These are phyloP conservation scores for Chiloscyllium plagiosum DNA, from an alignment of 2,113 vertebrate genomes.

Conservation along the genomic window DNA sequence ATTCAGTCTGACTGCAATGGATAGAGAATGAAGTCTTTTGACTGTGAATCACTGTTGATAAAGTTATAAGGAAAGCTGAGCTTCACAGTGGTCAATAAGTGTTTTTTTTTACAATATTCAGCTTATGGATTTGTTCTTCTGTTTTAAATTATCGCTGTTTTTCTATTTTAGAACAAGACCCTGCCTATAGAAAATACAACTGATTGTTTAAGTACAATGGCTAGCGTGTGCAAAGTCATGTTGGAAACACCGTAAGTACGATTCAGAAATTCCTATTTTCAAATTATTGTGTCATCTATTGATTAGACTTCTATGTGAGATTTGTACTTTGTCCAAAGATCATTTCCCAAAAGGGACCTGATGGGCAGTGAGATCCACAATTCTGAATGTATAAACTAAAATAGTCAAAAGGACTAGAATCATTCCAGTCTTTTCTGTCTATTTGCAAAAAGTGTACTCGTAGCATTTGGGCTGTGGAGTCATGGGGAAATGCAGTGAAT, in stretches of 20 bases:
- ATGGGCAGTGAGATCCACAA: not conserved
- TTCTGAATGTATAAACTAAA: too few relatives aligned
- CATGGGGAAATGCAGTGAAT: not conserved
- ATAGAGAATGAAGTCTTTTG: not conserved
- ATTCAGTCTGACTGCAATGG: not conserved
- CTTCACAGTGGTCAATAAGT: not conserved
- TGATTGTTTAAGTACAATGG: constrained; percentile 96
- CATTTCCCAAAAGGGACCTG: not conserved
- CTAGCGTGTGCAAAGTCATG: constrained; percentile 98
- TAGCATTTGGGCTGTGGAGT: not conserved
- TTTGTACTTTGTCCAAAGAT: not conserved
- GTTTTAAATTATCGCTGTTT: not conserved
- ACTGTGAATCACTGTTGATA: not conserved
- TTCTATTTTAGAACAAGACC: constrained; percentile 76
- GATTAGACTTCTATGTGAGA: not conserved
- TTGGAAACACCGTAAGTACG: constrained; percentile 93
- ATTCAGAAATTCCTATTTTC: not conserved
- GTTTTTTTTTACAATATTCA: not conserved
- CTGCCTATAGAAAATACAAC: constrained; percentile 97
- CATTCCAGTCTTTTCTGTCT: too few relatives aligned
- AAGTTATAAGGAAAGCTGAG: not conserved
- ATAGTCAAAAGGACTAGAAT: too few relatives aligned
- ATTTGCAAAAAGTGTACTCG: not conserved
- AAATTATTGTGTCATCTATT: not conserved
- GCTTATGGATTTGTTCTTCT: not conserved